Base-by-base conservation (phyloP, 2,888 invertebrate genomes). In the Lysandra coridon region DNA sequence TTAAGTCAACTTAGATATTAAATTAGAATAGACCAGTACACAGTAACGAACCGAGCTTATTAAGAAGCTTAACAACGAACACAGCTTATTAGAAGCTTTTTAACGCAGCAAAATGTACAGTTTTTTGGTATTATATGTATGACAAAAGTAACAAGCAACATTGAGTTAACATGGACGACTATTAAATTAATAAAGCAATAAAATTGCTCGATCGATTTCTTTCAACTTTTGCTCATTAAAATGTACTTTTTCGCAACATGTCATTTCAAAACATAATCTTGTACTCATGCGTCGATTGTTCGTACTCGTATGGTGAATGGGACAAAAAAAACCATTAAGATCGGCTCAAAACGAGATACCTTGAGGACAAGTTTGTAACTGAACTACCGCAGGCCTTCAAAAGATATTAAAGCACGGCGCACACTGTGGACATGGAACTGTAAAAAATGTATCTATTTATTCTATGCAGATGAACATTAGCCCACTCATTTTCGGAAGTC, bases 311-410 rank as follows among this genome's bases (percentile, higher is more conserved):
- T 69, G 69, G 69, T 91, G 91, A 91, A 93, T 91, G 91, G 88
- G 87, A 84, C 87, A 90, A 89, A 92, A 92, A 92, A 91, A 91
- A 91, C 84, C 88, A 88, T 90, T 89, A 91, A 88, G 88, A 88
- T 89, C 90, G 90, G 87, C 88, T 88, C 88, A 84, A 88, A 90
- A 87, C 88, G 87, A 90, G 89, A 91, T 91, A 91, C 92, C 91
- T 92, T 90, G 89, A 91, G 88, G 87, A 90, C 90, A 89, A 89
- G 86, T 88, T 88, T 87, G 88, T 81, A 78, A 75, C 87, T 87
- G 64, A 64, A 64, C 64, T 33, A 12, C 64, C 30, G 69, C 33
- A 69, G 69, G 30, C 69, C 69, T 69, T 69, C 12, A 69, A 69
- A 33, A 33, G 4, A 2, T 3, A 69, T 33, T 37, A 69, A 69